A percentile compares a stretch with the other conserved stretches of the same genome.
Conservation (phyloP, 1,140 invertebrate species). For the Ips nitidus region DNA sequence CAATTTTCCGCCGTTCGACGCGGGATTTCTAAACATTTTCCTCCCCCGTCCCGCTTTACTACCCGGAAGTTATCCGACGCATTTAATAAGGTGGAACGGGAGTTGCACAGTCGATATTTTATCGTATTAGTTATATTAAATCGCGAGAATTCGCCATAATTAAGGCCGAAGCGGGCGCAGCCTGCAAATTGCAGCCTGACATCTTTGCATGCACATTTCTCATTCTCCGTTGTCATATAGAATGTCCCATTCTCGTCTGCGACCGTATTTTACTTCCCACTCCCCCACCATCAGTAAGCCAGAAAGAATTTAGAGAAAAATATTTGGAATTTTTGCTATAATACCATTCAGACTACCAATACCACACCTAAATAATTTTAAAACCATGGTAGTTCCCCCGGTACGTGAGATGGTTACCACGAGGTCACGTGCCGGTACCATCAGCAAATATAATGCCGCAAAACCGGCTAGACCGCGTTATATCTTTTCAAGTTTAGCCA, state of each 20-base stretch:
- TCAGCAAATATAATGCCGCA: too few relatives aligned
- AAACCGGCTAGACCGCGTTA: too few relatives aligned
- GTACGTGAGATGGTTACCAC: too few relatives aligned
- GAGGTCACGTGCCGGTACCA: too few relatives aligned
- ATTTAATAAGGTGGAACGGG: conserved; percentile 23
- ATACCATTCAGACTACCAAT: too few relatives aligned
- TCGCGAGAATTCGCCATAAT: conserved; percentile 20
- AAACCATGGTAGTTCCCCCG: too few relatives aligned
- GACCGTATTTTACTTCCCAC: not conserved
- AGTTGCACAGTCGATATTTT: conserved; percentile 19
- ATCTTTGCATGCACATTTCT: conserved; percentile 4
- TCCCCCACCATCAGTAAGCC: not conserved
- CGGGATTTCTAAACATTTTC: conserved; percentile 22
- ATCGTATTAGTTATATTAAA: conserved; percentile 24
- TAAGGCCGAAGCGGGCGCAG: conserved; percentile 11
- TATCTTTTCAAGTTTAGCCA: too few relatives aligned
- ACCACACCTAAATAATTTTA: too few relatives aligned
- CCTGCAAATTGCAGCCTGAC: conserved; percentile 5
- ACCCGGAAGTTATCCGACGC: conserved; percentile 19
- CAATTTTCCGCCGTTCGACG: conserved; percentile 11
- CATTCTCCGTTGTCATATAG: not conserved
- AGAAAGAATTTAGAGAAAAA: too few relatives aligned
- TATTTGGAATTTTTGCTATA: too few relatives aligned
- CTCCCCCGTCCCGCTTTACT: too few relatives aligned
- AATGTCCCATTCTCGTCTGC: not conserved